Base-by-base conservation (phyloP, 2,113 vertebrate species). In the Hydrolagus affinis region DNA sequence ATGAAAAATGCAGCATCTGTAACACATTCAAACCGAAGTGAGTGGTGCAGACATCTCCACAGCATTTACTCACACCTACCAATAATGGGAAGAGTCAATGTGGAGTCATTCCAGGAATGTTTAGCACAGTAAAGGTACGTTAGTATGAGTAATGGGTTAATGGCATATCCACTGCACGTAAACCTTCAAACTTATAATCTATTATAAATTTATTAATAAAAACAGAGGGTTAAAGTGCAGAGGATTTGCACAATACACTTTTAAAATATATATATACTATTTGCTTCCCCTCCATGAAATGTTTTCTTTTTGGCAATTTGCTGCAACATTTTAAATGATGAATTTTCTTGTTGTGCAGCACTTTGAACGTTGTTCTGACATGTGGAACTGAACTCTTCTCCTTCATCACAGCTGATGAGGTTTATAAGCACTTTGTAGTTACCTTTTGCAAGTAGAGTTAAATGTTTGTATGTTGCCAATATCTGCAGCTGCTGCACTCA, bases 401-500 rank as follows among this genome's bases (percentile, higher is more conserved):
- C 93, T 93, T 93, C 92, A 91, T 93, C 92, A 44, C 32, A 56
- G 87, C 88, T 85, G 91, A 90, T 91, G 92, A 94, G 91, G 93
- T 89, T 91, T 92, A 89, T 92, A 95, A 96, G 96, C 97, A 98
- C 97, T 98, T 98, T 99, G 95, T 95, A 94, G 93, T 94, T 95
- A 94, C 95, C 94, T 90, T 94, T 96, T 97, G 95, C 96, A 96
- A 96, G 97, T 92, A 91, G 90, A 91, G 90, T 92, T 92, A 70
- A 89, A 90, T 89, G 90, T 93, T 94, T 93, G 93, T 94, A 90
- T 90, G 90, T 95, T 94, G 94, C 94, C 95, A 96, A 93, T 89
- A 90, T 89, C 90, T 93, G 92, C 91, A 91, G 83, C 90, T 89
- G 86, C 89, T 66, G 89, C 83, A 91, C 86, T 68, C 86, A 89